Conservation (phyloP, 2,888 invertebrate species). For the Scrobipalpa atriplicella region DNA sequence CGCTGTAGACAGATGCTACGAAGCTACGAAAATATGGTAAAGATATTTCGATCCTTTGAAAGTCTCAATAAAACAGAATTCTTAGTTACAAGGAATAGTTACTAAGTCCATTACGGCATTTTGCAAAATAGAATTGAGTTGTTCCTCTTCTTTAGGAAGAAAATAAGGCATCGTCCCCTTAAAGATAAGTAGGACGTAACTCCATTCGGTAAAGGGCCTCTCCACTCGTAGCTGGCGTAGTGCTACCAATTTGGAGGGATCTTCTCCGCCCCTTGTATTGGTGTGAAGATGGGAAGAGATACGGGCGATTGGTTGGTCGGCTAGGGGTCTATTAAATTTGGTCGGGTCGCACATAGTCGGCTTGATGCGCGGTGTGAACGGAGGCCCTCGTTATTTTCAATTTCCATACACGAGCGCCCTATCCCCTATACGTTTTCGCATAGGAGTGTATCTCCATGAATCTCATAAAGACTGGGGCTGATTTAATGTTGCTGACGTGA, state of each 20-base stretch:
- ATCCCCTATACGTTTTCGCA: constrained; percentile 69
- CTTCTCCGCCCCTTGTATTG: constrained; percentile 60
- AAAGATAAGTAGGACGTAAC: constrained; percentile 81
- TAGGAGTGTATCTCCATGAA: constrained; percentile 76
- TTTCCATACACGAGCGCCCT: constrained; percentile 79
- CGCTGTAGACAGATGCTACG: not conserved
- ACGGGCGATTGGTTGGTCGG: constrained; percentile 62
- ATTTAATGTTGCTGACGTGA: constrained; percentile 52
- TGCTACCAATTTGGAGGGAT: constrained; percentile 66
- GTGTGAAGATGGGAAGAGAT: constrained; percentile 60
- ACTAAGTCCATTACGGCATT: constrained; percentile 62
- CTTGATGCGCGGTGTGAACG: constrained; percentile 77
- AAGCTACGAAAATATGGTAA: not conserved
- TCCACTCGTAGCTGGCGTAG: constrained; percentile 68
- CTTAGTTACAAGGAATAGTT: not conserved
- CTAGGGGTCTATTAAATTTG: constrained; percentile 65
- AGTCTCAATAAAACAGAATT: not conserved
- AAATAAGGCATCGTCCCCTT: constrained; percentile 78
- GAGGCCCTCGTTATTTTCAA: constrained; percentile 81
- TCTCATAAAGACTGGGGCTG: constrained; percentile 74
- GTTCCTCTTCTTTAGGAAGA: constrained; percentile 66
- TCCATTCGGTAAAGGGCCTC: constrained; percentile 80
- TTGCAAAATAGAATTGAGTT: constrained; percentile 68
- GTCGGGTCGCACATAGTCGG: constrained; percentile 66
- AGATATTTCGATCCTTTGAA: not conserved